Conservation (phyloP, 2,113 vertebrate genomes). For the Cinclus mexicanus region DNA sequence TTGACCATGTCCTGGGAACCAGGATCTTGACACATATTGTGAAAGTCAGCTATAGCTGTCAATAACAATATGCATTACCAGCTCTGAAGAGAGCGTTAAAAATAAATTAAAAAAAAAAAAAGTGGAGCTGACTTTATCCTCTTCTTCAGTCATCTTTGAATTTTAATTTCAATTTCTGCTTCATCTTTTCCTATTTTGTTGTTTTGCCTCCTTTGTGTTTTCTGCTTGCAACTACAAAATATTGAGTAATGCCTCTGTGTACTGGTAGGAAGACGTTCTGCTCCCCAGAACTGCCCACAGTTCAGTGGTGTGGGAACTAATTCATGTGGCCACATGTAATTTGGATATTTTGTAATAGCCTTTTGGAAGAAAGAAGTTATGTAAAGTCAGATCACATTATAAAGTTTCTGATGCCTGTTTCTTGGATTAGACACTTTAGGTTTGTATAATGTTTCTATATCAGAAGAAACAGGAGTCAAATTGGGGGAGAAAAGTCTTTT, state of each 20-base stretch:
- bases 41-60: neutral
- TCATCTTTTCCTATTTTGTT: neutral
- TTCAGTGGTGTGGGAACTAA: conserved; percentile 38
- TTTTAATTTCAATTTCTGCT: neutral
- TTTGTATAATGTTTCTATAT: conserved; percentile 32
- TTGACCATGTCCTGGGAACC: neutral
- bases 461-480: conserved; percentile 40
- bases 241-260: neutral
- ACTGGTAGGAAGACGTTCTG: neutral
- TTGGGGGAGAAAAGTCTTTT: neutral
- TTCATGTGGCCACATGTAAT: conserved; percentile 33
- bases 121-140: neutral
- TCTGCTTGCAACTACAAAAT: neutral
- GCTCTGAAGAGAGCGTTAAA: neutral
- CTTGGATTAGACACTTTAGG: conserved; percentile 22
- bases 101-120: neutral
- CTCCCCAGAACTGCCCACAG: neutral
- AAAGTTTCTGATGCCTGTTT: conserved; percentile 36
- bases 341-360: neutral
- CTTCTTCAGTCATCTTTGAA: neutral
- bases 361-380: conserved; percentile 36
- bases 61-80: neutral
- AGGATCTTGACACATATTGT: neutral
- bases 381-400: conserved; percentile 44
- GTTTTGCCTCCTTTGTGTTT: neutral